phyloP scores from a whole-genome alignment of 2,888 invertebrate genomes.

The Pseudococcus viburni region DNA sequence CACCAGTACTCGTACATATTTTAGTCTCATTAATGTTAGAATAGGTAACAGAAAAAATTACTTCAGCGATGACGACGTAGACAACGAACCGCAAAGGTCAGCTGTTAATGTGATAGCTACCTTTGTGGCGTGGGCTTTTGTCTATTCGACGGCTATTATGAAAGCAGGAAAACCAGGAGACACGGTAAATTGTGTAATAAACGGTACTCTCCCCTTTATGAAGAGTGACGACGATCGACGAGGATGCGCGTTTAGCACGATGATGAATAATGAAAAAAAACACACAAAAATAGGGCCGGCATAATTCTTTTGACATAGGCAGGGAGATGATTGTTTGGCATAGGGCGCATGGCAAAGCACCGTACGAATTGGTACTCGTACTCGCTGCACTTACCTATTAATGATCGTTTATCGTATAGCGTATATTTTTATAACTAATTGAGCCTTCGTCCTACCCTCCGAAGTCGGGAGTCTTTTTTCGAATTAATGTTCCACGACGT shows the following conservation, averaged over 20 bases:
- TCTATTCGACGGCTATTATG: not conserved
- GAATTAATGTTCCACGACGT: too few species aligned
- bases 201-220: not conserved
- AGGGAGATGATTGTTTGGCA: not conserved
- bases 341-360: too few species aligned
- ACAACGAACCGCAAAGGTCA: slow-evolving; percentile 1
- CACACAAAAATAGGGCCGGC: not conserved
- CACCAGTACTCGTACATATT: too few species aligned
- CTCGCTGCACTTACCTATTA: too few species aligned
- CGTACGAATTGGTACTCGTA: too few species aligned
- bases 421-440: too few species aligned
- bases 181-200: not conserved
- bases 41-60: not conserved
- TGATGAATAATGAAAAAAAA: not conserved
- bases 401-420: too few species aligned
- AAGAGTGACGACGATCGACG: not conserved
- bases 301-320: not conserved
- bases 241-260: not conserved
- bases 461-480: too few species aligned
- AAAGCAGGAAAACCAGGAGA: not conserved
- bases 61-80: not conserved
- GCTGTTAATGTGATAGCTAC: not conserved
- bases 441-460: too few species aligned
- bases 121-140: not conserved
- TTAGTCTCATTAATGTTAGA: too few species aligned